phyloP scores from a whole-genome alignment of 2,797 vertebrate genomes.

The Muraenolepis orangiensis region DNA sequence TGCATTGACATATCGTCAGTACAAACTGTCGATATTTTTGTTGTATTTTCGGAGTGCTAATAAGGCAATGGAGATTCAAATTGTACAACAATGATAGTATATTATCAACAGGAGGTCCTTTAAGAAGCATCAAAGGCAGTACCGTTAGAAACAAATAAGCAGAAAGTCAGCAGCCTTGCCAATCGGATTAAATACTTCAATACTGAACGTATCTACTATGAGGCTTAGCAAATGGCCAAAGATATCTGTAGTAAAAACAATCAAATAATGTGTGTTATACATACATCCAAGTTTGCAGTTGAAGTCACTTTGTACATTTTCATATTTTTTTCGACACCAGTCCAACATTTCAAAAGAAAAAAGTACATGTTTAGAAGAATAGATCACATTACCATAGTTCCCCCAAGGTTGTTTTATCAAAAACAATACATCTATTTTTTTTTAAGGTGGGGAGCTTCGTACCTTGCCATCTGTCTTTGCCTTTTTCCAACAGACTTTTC shows the following conservation, averaged over 20 bases:
- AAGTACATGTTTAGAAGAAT: constrained; percentile 15
- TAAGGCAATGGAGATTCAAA: constrained; percentile 52
- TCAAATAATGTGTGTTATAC: background rate
- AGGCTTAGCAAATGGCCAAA: constrained; percentile 33
- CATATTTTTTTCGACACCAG: constrained; percentile 24
- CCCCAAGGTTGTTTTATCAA: background rate
- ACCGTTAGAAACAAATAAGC: constrained; percentile 66
- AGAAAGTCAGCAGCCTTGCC: constrained; percentile 39
- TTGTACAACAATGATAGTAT: constrained; percentile 46
- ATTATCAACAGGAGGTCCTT: constrained; percentile 17
- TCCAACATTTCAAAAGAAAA: constrained; percentile 33
- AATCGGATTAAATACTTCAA: constrained; percentile 27
- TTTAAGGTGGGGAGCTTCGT: constrained; percentile 35
- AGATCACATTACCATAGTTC: constrained; percentile 18
- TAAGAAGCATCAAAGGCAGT: constrained; percentile 49
- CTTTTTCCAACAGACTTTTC: constrained; percentile 8
- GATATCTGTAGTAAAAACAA: background rate
- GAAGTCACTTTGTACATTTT: background rate
- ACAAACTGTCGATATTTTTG: constrained; percentile 44
- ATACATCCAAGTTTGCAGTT: background rate
- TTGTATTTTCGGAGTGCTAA: constrained; percentile 40
- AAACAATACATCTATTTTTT: background rate
- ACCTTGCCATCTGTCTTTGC: constrained; percentile 47
- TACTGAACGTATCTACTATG: constrained; percentile 59
- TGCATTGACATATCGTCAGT: constrained; percentile 39